These are phyloP conservation scores for Gymnosoma rotundatum DNA, from an alignment of 2,888 invertebrate genomes.

Conservation along the genomic window DNA sequence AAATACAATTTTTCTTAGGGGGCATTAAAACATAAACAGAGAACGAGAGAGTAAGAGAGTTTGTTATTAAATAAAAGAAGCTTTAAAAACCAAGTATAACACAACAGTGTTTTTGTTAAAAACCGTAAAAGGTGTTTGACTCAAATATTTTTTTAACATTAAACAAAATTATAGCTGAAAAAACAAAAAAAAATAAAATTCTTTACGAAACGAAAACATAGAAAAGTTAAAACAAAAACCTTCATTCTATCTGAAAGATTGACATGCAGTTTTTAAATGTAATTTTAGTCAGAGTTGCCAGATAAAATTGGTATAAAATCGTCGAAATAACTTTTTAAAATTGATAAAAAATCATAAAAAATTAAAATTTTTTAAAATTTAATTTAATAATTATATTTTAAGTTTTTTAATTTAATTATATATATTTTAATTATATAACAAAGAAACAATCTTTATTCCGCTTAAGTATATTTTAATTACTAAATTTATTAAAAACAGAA, in stretches of 20 bases:
- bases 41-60: not conserved
- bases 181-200: not conserved
- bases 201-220: not conserved
- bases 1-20: not conserved
- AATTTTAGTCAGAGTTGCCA: not conserved
- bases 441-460: too few species aligned
- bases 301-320: not conserved
- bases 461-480: too few species aligned
- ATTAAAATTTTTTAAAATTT: too few species aligned
- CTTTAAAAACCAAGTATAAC: slow-evolving; percentile 29
- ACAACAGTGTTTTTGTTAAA: slow-evolving; percentile 3
- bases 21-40: slow-evolving; percentile 15
- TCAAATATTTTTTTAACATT: slow-evolving; percentile 17
- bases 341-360: too few species aligned
- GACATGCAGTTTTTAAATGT: not conserved
- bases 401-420: too few species aligned
- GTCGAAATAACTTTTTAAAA: too few species aligned
- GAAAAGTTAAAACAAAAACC: slow-evolving; percentile 25
- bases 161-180: slow-evolving; percentile 7
- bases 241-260: not conserved
- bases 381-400: too few species aligned
- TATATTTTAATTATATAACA: too few species aligned
- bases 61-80: not conserved
- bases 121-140: slow-evolving; percentile 38
- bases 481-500: too few species aligned